Base-by-base conservation (phyloP, 1,140 invertebrate genomes). In the Battus philenor region DNA sequence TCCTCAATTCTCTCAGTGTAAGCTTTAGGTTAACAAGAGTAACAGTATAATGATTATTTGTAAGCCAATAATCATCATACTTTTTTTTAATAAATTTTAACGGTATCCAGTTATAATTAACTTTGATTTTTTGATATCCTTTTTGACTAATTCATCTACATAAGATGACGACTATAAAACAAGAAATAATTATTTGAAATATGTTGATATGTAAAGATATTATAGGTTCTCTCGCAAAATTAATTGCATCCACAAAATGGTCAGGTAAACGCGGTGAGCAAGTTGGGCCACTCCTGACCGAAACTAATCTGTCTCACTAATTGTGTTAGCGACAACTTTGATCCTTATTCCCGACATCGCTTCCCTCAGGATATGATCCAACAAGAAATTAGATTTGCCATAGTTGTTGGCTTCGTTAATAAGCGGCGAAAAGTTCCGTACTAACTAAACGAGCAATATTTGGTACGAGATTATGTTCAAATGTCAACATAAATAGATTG, bases 321-420 rank as follows among this genome's bases (percentile, higher is more conserved):
- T 76, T 74, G 72, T 66, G 75, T 84, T 84, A 81, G 66, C 54
- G 79, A 83, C 77, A 81, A 84, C 73, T 84, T 84, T 83, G 73
- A 80, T 79, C 72, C 72, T 65, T 54, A 64, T 65, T 50, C 50
- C 58, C 51, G 57, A 43, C 59, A 36, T 44, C 47, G 41, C 61
- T 47, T 73, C 79, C 79, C 79, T 51, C 60, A 70, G 79, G 79
- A 76, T 79, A 80, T 81, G 73, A 81, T 75, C 74, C 59, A 62
- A 78, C 74, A 69, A 71, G 68, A 68, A 75, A 83, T 83, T 80
- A 64, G 76, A 83, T 83, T 83, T 74, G 75, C 68, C 73, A 69
- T 83, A 83, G 73, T 82, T 73, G 71, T 75, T 83, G 75, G 76
- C 71, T 77, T 80, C 75, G 57, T 62, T 83, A 83, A 80, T 83